These are phyloP conservation scores for Euclidia mi DNA, from an alignment of 2,888 invertebrate species.

Conservation along the genomic window DNA sequence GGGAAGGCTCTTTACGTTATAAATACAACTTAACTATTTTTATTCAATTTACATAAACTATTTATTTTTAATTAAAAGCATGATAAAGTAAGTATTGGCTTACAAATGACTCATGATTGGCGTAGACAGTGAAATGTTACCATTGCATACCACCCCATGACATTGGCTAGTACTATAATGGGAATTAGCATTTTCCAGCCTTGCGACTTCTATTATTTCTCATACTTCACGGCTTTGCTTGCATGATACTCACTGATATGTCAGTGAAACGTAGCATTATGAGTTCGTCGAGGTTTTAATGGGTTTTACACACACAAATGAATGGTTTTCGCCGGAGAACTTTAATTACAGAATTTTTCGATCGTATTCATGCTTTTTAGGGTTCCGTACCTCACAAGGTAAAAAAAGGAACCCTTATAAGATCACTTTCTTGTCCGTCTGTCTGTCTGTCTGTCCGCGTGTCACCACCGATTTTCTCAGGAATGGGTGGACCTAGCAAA, in stretches of 20 bases:
- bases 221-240: background rate
- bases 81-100: slow-evolving; percentile 10
- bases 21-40: too few species aligned
- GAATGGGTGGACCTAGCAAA: too few species aligned
- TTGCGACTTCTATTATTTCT: slow-evolving; percentile 27
- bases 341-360: background rate
- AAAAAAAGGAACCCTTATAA: too few species aligned
- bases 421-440: too few species aligned
- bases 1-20: too few species aligned
- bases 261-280: background rate
- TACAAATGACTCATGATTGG: slow-evolving; percentile 42
- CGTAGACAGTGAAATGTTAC: slow-evolving; percentile 61
- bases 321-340: background rate
- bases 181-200: slow-evolving; percentile 38
- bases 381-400: too few species aligned
- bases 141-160: slow-evolving; percentile 37
- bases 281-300: background rate
- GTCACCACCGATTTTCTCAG: too few species aligned
- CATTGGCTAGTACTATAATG: slow-evolving; percentile 39
- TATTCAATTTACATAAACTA: background rate
- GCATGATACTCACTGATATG: slow-evolving; percentile 3
- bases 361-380: too few species aligned
- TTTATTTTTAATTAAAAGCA: too few species aligned
- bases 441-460: too few species aligned
- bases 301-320: background rate